Evolutionary conservation across 2,888 invertebrate genomes (phyloP), one percentile per base, ranked within the genome.

Genomic region (Phaonia tiefii): DNA sequence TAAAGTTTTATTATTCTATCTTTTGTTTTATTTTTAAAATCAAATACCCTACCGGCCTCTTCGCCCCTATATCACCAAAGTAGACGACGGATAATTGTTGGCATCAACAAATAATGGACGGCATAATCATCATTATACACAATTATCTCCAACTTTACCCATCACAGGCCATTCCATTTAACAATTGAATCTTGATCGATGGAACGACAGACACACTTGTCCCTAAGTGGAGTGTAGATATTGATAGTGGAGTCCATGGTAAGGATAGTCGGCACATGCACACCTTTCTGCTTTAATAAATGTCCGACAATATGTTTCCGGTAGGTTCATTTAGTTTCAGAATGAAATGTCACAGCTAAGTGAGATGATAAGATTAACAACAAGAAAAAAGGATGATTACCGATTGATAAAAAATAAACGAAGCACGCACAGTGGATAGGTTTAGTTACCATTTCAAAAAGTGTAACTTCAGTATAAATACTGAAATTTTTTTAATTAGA

Each of bases 271-370:
- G 8, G 17, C 20, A 51, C 60, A 54, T n/a, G n/a, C 15, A 22
- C 56, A 70, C 49, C 58, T 66, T 79, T 69, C n/a, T n/a, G n/a
- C 49, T 49, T 60, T 72, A 79, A 75, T 79, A 75, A 75, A 75
- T 72, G 46, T 8, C 67, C 26, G 60, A 75, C 72, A 54, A 56
- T 71, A 54, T 75, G 71, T 79, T 75, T 79, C 79, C 79, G 71
- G 49, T 25, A 71, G 60, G 58, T 79, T 79, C 71, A 75, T 75
- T 75, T 63, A 63, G 75, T 75, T 70, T 13, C 39, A 39, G 67
- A 60, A 56, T 13, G 75, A 66, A 60, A 58, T 58, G 70, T 70
- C 56, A 70, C 56, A 42, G 39, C 42, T 42, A 56, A 70, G 26
- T 22, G 56, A 69, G 37, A 69, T 39, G 60, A 77, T 77, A 54